Base-by-base conservation (phyloP, 2,888 invertebrate species). In the Clusia tigrina region DNA sequence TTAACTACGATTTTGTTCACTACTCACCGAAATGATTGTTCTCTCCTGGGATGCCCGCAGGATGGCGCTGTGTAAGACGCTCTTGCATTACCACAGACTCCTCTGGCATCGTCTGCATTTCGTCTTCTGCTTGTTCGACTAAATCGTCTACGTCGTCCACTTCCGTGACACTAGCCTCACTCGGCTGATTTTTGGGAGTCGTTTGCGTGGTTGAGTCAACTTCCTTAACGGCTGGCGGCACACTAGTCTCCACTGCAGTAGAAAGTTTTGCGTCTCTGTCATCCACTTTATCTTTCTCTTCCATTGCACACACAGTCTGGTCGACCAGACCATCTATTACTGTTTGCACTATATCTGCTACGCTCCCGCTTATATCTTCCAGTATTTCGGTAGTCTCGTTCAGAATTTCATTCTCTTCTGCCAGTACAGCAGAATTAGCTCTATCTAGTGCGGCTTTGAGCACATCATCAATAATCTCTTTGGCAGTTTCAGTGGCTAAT, bases 1-100 rank as follows among this genome's bases (percentile, higher is more conserved):
- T 59, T 54, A 51, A 12, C 26, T 54, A 17, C 24, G 18, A 23
- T 15, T 2, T 37, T 38, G n/a, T 17, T 24, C 24, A n/a, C 17
- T 58, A 78, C 87, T 87, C 85, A 93, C 93, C 92, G 78, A 93
- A 93, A 85, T 92, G 91, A 86, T 91, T 91, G 54, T 91, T 90
- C 83, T 94, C 93, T 73, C 93, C 92, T 87, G 93, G 93, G 9
- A 92, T 92, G 70, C 91, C 91, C 53, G 92, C 89, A 85, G 91
- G 92, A 78, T 91, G 88, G 76, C 91, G 88, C 61, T 92, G 91
- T 83, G 65, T 64, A 32, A 73, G 68, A 10, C 74, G 74, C 54
- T 76, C 79, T 6, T 62, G 64, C 5, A 71, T 68, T 24, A 59
- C 64, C 23, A 63, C 64, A 15, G 58, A 18, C 20, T 63, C 55